Evolutionary conservation across 2,888 invertebrate species (phyloP), one percentile per base, ranked within the genome.

Genomic region (Cantharis lateralis): DNA sequence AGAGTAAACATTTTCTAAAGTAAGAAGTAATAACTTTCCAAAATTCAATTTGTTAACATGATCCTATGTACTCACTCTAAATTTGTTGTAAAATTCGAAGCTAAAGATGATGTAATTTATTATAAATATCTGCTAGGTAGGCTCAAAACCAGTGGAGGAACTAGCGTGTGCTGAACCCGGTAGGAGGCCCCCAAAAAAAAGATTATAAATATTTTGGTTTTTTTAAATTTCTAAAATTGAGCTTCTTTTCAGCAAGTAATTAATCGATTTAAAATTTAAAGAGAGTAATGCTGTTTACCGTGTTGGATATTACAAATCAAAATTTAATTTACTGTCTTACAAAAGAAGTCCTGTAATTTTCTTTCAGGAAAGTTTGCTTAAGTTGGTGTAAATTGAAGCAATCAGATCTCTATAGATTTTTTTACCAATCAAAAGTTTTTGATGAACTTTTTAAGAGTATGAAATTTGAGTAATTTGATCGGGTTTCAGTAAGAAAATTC

Each of bases 361-460:
- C 48, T 48, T 48, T 48, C 48, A 48, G 48, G 7, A 48, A 48
- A 48, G 48, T 48, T 48, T 48, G 7, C 13, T 66, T 66, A 10
- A 18, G 20, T 66, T 20, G 20, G 15, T 66, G 64, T 66, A 66
- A 66, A 66, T 66, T 66, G 64, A 66, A 20, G 18, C 24, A 66
- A 20, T 66, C 64, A 66, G 20, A 66, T 66, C n/a, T 66, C 24
- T 66, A 66, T 66, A 66, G 18, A 66, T 15, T 20, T 24, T 66
- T 20, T 66, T 66, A n/a, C 18, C 64, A 66, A 66, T 66, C 64
- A 66, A 66, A 66, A 66, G 64, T 66, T 24, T 66, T 66, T 66
- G 64, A 66, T 66, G 64, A n/a, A 66, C n/a, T 20, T 20, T 63
- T 66, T 66, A 66, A n/a, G 20, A 66, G 20, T 66, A 9, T 66